Evolutionary conservation across 2,113 vertebrate species (phyloP), one percentile per base, ranked within the genome.

Genomic region (Amphiprion percula): DNA sequence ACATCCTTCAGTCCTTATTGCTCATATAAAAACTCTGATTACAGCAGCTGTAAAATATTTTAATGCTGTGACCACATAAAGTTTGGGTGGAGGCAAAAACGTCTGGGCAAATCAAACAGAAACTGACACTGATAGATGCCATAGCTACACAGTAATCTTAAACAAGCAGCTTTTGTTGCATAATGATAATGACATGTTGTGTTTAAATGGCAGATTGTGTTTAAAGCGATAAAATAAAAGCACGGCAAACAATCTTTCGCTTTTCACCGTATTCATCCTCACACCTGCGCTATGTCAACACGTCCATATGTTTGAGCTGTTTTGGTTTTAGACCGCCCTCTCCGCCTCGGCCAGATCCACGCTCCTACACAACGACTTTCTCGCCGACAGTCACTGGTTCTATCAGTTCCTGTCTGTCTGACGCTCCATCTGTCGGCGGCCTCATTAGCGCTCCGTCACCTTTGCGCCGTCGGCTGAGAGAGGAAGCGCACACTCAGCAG

Each of bases 401-500:
- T 80, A 84, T 91, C 89, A 92, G 85, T 91, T 92, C 89, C 91
- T 90, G 90, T 85, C 75, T 84, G 83, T 85, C 75, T 84, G 83
- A 82, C 16, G 8, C 66, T 50, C 90, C 87, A 90, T 90, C 87
- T 90, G 89, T 79, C 82, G 68, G 55, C 65, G 14, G 60, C 37
- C 87, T 90, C 90, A 91, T 91, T 89, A 90, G 68, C 55, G 12
- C 83, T 16, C 72, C 14, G 72, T 74, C 90, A 90, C 77, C 71
- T 90, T 87, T 80, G 65, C 61, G 62, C 84, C 62, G 70, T 82
- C 79, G 74, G 68, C 60, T 56, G 71, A 74, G 65, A 77, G 68
- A 68, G 66, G 54, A 80, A 53, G 79, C 63, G 37, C 58, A 53
- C 58, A 54, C 8, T 54, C 67, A 37, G 54, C 12, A 4, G 19